These are phyloP conservation scores for Anseranas semipalmata DNA, from an alignment of 2,113 vertebrate genomes.

Conservation along the genomic window DNA sequence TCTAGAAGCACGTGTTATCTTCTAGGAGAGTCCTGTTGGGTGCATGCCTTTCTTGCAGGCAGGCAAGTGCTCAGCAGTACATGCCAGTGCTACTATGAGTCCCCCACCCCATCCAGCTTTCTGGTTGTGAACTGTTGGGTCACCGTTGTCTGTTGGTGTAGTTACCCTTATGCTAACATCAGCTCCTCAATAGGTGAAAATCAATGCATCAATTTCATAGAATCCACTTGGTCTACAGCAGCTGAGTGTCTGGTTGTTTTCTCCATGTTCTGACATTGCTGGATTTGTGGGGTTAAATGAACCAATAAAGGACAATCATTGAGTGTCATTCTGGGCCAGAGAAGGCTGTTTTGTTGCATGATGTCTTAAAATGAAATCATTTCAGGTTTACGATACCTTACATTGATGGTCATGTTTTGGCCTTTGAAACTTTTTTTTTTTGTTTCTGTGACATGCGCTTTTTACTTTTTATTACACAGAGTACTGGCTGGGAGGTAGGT, in stretches of 20 bases:
- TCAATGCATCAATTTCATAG: background rate
- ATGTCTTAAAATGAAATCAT: constrained; percentile 12
- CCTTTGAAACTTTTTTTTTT: constrained; percentile 71
- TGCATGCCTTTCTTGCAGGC: background rate
- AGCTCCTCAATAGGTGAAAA: background rate
- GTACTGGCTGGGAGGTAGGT: constrained; percentile 99
- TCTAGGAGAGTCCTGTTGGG: background rate
- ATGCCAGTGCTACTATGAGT: background rate
- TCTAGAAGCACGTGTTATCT: background rate
- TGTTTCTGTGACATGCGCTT: constrained; percentile 81
- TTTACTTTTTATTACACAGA: constrained; percentile 97
- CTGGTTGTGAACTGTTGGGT: background rate
- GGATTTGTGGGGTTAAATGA: background rate
- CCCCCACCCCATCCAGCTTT: background rate
- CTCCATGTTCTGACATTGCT: background rate
- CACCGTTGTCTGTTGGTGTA: background rate
- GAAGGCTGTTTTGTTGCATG: background rate
- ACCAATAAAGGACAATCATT: background rate
- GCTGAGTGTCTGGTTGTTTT: background rate
- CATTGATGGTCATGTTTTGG: constrained; percentile 67
- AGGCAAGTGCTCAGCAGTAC: background rate
- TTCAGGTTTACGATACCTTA: constrained; percentile 29
- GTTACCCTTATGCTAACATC: background rate
- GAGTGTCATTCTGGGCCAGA: background rate
- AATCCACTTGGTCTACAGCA: background rate